Conservation (phyloP, 2,113 vertebrate genomes). For the Sterna hirundo region DNA sequence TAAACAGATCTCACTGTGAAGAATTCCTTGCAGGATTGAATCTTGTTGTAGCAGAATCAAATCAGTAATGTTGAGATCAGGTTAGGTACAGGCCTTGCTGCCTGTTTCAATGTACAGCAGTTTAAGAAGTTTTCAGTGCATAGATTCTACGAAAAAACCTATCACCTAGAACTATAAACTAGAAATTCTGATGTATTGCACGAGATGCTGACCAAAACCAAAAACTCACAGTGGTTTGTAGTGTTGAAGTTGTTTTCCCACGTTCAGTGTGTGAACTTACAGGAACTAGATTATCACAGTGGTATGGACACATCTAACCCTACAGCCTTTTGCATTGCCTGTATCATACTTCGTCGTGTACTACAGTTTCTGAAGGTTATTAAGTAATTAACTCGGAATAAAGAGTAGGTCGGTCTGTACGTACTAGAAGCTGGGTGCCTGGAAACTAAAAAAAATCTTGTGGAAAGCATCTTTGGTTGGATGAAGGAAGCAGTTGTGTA, state of each 20-base stretch:
- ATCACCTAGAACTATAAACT: not conserved
- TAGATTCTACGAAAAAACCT: not conserved
- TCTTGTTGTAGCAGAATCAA: constrained; percentile 60
- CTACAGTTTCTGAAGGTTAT: not conserved
- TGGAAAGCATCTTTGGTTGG: not conserved
- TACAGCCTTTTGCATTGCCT: not conserved
- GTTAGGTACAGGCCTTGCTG: not conserved
- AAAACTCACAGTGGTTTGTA: not conserved
- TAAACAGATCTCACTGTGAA: constrained; percentile 69
- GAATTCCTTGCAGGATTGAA: constrained; percentile 75
- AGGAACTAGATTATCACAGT: not conserved
- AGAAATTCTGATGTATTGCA: not conserved
- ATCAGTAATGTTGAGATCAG: not conserved
- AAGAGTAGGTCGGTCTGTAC: not conserved
- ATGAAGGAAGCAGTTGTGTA: not conserved
- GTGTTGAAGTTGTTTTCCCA: not conserved
- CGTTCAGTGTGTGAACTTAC: not conserved
- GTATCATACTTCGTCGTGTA: not conserved
- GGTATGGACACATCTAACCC: not conserved
- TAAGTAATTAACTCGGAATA: not conserved
- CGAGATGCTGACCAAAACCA: not conserved
- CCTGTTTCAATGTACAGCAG: not conserved
- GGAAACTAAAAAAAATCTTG: not conserved
- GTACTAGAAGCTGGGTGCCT: not conserved
- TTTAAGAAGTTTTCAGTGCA: not conserved